A percentile compares a stretch with the other conserved stretches of the same genome.
Evolutionary conservation across 2,888 invertebrate genomes (phyloP).

Genomic region (Dione juno): DNA sequence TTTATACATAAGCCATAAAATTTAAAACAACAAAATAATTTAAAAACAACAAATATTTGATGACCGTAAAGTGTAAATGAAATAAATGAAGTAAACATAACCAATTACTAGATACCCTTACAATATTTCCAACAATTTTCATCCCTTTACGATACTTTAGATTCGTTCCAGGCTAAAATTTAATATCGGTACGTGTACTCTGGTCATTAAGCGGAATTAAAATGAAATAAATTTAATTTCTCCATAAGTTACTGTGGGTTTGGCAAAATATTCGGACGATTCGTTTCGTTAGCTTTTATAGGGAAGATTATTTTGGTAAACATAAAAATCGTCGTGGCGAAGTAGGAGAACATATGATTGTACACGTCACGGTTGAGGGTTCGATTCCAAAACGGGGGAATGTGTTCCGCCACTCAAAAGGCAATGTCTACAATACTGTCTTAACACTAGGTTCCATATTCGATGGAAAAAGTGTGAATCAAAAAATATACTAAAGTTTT

Average conservation of each 20-base stretch:
- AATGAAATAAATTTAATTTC: slow-evolving; percentile 45
- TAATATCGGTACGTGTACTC: slow-evolving; percentile 40
- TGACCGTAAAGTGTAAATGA: slow-evolving; percentile 16
- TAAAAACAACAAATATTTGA: slow-evolving; percentile 29
- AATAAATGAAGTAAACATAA: slow-evolving; percentile 31
- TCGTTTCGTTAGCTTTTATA: not conserved
- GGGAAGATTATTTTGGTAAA: too few species aligned
- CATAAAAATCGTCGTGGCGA: too few species aligned
- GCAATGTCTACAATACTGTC: too few species aligned
- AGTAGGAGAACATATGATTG: too few species aligned
- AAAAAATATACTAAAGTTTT: too few species aligned
- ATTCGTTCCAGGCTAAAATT: slow-evolving; percentile 40
- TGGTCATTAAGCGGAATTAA: slow-evolving; percentile 46
- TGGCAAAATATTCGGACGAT: slow-evolving; percentile 25
- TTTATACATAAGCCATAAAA: too few species aligned
- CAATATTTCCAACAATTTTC: slow-evolving; percentile 39
- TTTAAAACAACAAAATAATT: slow-evolving; percentile 20
- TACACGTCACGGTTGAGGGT: too few species aligned
- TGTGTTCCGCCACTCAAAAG: too few species aligned
- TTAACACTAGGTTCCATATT: too few species aligned
- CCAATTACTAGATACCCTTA: slow-evolving; percentile 38
- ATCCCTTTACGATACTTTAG: slow-evolving; percentile 39
- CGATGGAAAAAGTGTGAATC: too few species aligned
- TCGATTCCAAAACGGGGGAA: too few species aligned
- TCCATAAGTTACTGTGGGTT: slow-evolving; percentile 38